These are phyloP conservation scores for Drosophila teissieri DNA, from an alignment of 1,140 invertebrate species.

Conservation along the genomic window DNA sequence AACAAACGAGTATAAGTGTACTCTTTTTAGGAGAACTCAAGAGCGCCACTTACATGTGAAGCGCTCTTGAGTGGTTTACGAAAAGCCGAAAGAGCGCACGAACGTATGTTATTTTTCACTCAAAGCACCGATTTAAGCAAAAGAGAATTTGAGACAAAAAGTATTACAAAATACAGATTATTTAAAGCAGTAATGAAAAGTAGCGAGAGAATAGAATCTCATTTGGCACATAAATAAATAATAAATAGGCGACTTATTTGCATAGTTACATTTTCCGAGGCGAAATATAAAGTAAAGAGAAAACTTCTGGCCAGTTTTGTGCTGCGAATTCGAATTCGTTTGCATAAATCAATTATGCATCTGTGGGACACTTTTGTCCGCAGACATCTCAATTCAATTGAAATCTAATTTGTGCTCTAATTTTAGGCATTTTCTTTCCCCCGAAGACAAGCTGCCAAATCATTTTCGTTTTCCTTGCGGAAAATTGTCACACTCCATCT, in stretches of 20 bases:
- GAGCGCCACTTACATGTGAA: neutral
- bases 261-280: slow-evolving; percentile 13
- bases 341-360: slow-evolving; percentile 79
- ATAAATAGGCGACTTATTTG: slow-evolving; percentile 27
- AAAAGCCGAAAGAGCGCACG: neutral
- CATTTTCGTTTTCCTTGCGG: neutral
- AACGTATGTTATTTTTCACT: slow-evolving; percentile 2
- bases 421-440: slow-evolving; percentile 39
- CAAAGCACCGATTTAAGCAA: slow-evolving; percentile 12
- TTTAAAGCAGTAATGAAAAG: slow-evolving; percentile 25
- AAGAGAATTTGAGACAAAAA: slow-evolving; percentile 23
- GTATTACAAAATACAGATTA: slow-evolving; percentile 31
- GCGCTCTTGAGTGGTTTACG: slow-evolving; percentile 10
- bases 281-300: neutral
- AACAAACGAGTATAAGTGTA: slow-evolving; percentile 31
- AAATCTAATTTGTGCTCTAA: slow-evolving; percentile 58
- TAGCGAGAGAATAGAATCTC: slow-evolving; percentile 4
- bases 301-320: slow-evolving; percentile 23
- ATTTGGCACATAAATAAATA: slow-evolving; percentile 32
- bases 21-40: neutral
- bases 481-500: slow-evolving; percentile 10
- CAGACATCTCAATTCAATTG: slow-evolving; percentile 60
- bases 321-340: slow-evolving; percentile 4
- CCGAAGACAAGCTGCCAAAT: slow-evolving; percentile 26
- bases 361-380: slow-evolving; percentile 57